Conservation (phyloP, 2,888 invertebrate species). For the Slavum lentiscoides region DNA sequence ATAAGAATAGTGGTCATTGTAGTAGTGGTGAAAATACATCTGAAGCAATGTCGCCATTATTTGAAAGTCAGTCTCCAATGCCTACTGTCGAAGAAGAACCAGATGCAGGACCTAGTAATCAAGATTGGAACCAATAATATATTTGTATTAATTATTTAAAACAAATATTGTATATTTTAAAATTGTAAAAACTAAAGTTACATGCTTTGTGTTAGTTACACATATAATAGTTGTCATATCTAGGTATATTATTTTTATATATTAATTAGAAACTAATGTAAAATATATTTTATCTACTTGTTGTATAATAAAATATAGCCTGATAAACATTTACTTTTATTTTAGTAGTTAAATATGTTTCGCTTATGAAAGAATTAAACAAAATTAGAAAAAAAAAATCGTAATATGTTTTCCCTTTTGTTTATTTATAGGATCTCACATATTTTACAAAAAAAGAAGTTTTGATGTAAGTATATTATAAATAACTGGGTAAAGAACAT, state of each 20-base stretch:
- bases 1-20: constrained; percentile 54
- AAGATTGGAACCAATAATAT: constrained; percentile 49
- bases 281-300: constrained; percentile 34
- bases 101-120: constrained; percentile 49
- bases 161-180: constrained; percentile 25
- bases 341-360: constrained; percentile 28
- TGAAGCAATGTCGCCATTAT: constrained; percentile 54
- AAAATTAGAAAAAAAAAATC: constrained; percentile 5
- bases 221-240: constrained; percentile 40
- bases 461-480: constrained; percentile 71
- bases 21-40: constrained; percentile 54
- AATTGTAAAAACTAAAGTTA: constrained; percentile 45
- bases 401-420: constrained; percentile 52
- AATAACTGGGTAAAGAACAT: constrained; percentile 48
- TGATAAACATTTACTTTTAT: constrained; percentile 42
- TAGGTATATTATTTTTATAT: constrained; percentile 50
- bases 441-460: constrained; percentile 94
- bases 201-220: constrained; percentile 37
- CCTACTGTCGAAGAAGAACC: constrained; percentile 52
- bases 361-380: constrained; percentile 1
- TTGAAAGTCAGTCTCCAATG: constrained; percentile 51
- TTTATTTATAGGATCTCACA: constrained; percentile 77
- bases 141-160: constrained; percentile 12
- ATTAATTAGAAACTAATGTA: constrained; percentile 41
- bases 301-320: constrained; percentile 49